Evolutionary conservation across 2,888 invertebrate species (phyloP).

Genomic region (Neuroscelio doddi): DNA sequence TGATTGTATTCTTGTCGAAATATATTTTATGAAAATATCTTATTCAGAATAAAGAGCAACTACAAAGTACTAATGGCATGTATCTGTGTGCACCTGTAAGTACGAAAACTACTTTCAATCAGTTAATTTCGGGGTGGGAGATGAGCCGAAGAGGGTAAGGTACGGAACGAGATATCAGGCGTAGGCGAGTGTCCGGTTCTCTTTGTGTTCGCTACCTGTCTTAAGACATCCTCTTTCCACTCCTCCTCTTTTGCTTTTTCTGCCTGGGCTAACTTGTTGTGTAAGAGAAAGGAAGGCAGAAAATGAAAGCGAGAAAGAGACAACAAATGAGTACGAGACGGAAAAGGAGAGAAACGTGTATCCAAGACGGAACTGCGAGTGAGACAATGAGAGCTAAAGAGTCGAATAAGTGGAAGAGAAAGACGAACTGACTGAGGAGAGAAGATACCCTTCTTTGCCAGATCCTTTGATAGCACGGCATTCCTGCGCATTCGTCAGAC

Average conservation of each 20-base stretch:
- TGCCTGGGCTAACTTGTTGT: constrained; percentile 31
- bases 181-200: constrained; percentile 69
- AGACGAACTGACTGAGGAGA: constrained; percentile 19
- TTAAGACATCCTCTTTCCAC: constrained; percentile 63
- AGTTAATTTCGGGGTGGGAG: constrained; percentile 15
- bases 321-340: too few species aligned
- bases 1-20: too few species aligned
- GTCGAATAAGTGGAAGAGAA: constrained; percentile 31
- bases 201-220: constrained; percentile 70
- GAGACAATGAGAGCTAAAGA: constrained; percentile 29
- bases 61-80: background rate
- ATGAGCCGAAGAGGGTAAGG: constrained; percentile 37
- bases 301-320: constrained; percentile 50
- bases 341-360: constrained; percentile 31
- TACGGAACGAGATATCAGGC: constrained; percentile 55
- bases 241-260: constrained; percentile 33
- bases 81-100: constrained; percentile 4
- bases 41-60: background rate
- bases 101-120: constrained; percentile 5
- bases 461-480: constrained; percentile 69
- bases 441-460: constrained; percentile 43
- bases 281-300: constrained; percentile 34
- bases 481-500: constrained; percentile 70
- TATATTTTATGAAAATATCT: too few species aligned
- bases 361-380: constrained; percentile 1